Conservation (phyloP, 1,140 invertebrate species). For the Gerris buenoi region DNA sequence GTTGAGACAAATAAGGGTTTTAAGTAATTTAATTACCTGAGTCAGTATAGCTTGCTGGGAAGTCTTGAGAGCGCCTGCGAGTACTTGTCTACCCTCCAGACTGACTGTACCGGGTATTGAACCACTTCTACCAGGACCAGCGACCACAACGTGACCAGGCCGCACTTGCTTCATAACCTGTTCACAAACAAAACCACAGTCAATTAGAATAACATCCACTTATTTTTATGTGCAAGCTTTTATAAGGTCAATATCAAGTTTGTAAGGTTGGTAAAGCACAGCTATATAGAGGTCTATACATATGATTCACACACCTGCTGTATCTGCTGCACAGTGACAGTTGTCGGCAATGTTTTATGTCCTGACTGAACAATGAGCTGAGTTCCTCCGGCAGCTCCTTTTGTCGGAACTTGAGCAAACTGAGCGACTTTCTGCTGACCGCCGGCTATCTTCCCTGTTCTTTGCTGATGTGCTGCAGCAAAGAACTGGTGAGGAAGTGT, state of each 20-base stretch:
- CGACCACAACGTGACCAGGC: conserved; percentile 21
- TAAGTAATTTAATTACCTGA: too few relatives aligned
- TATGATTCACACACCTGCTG: too few relatives aligned
- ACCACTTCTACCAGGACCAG: conserved; percentile 17
- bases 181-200: not conserved
- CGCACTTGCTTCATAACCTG: conserved; percentile 6
- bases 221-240: not conserved
- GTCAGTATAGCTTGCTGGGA: conserved; percentile 25
- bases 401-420: conserved; percentile 34
- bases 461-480: not conserved
- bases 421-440: conserved; percentile 36
- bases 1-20: too few relatives aligned
- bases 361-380: conserved; percentile 44
- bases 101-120: conserved; percentile 22
- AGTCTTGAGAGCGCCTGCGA: conserved; percentile 25
- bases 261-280: conserved; percentile 1
- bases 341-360: conserved; percentile 43
- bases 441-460: not conserved
- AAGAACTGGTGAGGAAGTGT: not conserved
- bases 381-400: conserved; percentile 36
- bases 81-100: conserved; percentile 17
- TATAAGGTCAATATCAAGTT: conserved; percentile 22
- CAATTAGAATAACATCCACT: conserved; percentile 5
- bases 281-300: conserved; percentile 40
- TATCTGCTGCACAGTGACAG: conserved; percentile 59